These are phyloP conservation scores for Hanleya hanleyi DNA, from an alignment of 2,888 invertebrate genomes.

Conservation along the genomic window DNA sequence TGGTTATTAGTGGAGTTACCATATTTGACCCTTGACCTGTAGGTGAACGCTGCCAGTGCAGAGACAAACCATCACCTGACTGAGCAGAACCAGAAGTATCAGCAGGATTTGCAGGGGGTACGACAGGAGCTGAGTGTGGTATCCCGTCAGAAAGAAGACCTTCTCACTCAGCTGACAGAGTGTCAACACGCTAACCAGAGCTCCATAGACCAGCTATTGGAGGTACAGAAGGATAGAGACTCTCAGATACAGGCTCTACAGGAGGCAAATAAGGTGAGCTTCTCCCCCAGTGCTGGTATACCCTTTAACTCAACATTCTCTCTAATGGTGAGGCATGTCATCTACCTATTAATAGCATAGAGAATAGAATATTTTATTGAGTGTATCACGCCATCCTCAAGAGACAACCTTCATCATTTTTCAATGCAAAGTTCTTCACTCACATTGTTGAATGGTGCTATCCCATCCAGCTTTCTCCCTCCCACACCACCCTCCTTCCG, in stretches of 20 bases:
- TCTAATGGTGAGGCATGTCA: too few relatives aligned
- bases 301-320: too few relatives aligned
- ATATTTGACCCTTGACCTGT: too few relatives aligned
- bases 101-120: slow-evolving; percentile 50
- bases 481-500: too few relatives aligned
- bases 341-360: too few relatives aligned
- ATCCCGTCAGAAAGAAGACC: slow-evolving; percentile 55
- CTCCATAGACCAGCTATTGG: slow-evolving; percentile 57
- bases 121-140: slow-evolving; percentile 42
- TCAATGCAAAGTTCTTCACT: too few relatives aligned
- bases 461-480: too few relatives aligned
- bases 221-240: slow-evolving; percentile 64
- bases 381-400: too few relatives aligned
- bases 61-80: slow-evolving; percentile 59
- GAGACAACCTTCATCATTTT: too few relatives aligned
- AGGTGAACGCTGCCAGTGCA: slow-evolving; percentile 45
- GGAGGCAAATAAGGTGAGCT: slow-evolving; percentile 64
- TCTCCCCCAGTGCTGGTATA: too few relatives aligned
- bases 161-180: slow-evolving; percentile 61
- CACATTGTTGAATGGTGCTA: too few relatives aligned
- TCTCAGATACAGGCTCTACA: slow-evolving; percentile 62
- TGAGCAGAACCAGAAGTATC: slow-evolving; percentile 52
- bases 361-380: too few relatives aligned
- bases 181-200: slow-evolving; percentile 54
- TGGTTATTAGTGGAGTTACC: neutral